These are phyloP conservation scores for Scolopax bukidnonensis DNA, from an alignment of 2,797 vertebrate genomes.

Conservation along the genomic window DNA sequence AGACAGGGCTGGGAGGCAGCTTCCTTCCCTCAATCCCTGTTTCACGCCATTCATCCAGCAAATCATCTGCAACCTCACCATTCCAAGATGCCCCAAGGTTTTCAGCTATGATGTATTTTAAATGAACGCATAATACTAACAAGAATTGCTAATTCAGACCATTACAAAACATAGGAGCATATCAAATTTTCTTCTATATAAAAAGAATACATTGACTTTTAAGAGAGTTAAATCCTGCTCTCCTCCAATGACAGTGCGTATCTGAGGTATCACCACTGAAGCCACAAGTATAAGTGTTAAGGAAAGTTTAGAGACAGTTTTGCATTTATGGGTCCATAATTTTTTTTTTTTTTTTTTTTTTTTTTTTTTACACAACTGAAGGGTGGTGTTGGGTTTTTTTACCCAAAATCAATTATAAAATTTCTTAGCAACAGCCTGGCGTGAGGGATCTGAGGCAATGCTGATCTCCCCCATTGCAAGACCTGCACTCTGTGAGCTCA, in stretches of 20 bases:
- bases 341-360: neutral
- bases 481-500: neutral
- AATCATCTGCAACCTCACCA: fast-evolving
- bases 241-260: neutral
- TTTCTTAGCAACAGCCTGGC: neutral
- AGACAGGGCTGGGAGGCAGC: neutral
- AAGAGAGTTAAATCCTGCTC: neutral
- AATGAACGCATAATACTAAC: neutral
- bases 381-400: neutral
- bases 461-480: neutral
- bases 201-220: neutral
- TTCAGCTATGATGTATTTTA: neutral
- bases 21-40: neutral
- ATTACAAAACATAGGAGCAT: neutral
- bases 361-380: neutral
- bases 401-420: neutral
- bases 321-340: neutral
- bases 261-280: neutral
- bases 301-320: neutral
- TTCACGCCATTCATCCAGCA: neutral
- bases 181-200: neutral
- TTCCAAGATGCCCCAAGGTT: neutral
- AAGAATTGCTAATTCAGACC: neutral
- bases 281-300: fast-evolving
- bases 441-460: neutral